Conservation (phyloP, 2,113 vertebrate species). For the Gallinago paraguaiae region DNA sequence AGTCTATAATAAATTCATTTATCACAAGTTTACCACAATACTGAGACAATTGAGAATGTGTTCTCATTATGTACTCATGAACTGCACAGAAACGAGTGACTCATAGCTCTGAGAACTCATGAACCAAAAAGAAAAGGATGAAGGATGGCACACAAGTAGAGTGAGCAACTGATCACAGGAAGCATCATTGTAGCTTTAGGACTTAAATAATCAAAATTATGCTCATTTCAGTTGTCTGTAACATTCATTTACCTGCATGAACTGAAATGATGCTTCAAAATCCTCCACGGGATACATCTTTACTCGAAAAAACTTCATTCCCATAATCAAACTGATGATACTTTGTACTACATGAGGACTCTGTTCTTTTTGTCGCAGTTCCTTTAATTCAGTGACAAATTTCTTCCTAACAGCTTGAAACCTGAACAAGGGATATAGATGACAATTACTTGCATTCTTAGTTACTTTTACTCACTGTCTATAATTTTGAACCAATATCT, state of each 20-base stretch:
- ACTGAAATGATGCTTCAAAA: slow-evolving; percentile 98
- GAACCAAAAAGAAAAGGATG: not conserved
- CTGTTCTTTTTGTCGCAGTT: slow-evolving; percentile 93
- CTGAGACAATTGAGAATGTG: not conserved
- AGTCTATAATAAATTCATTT: not conserved
- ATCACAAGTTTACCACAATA: not conserved
- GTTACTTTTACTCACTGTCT: not conserved
- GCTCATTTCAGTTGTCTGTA: not conserved
- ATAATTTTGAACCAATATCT: not conserved
- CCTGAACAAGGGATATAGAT: slow-evolving; percentile 65
- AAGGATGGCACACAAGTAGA: not conserved
- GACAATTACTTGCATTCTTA: not conserved
- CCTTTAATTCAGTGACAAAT: slow-evolving; percentile 97
- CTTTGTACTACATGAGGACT: slow-evolving; percentile 94
- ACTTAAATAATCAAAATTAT: not conserved
- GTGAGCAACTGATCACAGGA: not conserved
- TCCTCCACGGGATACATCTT: slow-evolving; percentile 99
- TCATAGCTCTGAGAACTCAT: not conserved
- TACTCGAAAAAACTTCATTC: slow-evolving; percentile 98
- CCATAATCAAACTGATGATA: slow-evolving; percentile 98
- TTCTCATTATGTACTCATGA: not conserved
- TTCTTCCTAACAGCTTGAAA: slow-evolving; percentile 99
- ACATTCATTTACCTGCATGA: slow-evolving; percentile 87
- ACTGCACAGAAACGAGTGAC: not conserved
- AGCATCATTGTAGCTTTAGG: not conserved